Evolutionary conservation across 2,113 vertebrate species (phyloP).

Genomic region (Burhinus bistriatus): DNA sequence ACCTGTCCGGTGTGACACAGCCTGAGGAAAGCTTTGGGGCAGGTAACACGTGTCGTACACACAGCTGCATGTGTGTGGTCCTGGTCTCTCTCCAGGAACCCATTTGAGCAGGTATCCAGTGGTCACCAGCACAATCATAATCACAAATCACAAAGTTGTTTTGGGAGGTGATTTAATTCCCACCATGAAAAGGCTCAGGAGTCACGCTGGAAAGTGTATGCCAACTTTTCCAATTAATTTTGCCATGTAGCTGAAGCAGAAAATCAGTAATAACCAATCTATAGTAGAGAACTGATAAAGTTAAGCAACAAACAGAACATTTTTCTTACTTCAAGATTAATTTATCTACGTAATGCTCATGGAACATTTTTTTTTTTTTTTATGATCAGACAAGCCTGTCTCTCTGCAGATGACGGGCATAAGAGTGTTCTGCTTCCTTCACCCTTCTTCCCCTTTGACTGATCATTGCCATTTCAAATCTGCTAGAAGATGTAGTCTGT

Average conservation of each 20-base stretch:
- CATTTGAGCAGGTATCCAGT: background rate
- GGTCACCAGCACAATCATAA: background rate
- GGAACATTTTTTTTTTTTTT: background rate
- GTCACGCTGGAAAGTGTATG: background rate
- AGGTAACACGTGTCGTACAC: accelerated
- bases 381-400: background rate
- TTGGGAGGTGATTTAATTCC: background rate
- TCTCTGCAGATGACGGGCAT: background rate
- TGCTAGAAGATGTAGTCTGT: background rate
- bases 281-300: background rate
- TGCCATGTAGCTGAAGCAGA: background rate
- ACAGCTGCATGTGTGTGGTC: background rate
- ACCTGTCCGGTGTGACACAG: background rate
- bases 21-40: background rate
- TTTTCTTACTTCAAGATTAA: background rate
- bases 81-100: background rate
- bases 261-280: background rate
- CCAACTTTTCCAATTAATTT: background rate
- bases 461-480: background rate
- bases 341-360: background rate
- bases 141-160: background rate
- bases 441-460: background rate
- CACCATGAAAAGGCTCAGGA: background rate
- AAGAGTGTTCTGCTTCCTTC: background rate
- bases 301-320: background rate